Conservation (phyloP, 2,113 vertebrate species). For the Holacanthus passer region DNA sequence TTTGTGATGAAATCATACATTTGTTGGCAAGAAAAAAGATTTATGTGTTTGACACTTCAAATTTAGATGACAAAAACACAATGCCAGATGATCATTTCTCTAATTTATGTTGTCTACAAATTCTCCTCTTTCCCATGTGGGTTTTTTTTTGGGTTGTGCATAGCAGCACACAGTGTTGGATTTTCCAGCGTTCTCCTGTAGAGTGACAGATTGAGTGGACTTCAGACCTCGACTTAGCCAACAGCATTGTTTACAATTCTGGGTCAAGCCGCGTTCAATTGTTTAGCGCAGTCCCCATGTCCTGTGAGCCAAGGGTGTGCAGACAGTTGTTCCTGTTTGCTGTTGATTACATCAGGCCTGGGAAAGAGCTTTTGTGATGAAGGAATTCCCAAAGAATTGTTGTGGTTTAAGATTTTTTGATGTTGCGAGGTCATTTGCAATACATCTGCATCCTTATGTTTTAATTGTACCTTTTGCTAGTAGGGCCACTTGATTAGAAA, state of each 20-base stretch:
- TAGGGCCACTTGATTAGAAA: not conserved
- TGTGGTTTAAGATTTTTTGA: not conserved
- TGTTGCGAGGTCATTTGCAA: not conserved
- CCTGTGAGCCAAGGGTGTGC: conserved; percentile 49
- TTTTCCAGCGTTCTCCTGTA: conserved; percentile 34
- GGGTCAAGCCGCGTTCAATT: conserved; percentile 65
- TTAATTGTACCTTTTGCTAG: not conserved
- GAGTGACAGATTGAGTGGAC: conserved; percentile 54
- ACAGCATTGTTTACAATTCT: conserved; percentile 72
- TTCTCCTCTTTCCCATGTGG: not conserved
- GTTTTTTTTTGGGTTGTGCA: not conserved
- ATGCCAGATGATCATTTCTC: not conserved
- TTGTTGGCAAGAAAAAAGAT: not conserved
- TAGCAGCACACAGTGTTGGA: conserved; percentile 14
- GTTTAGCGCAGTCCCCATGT: conserved; percentile 43
- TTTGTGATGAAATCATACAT: conserved; percentile 29
- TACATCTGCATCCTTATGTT: not conserved
- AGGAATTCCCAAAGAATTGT: conserved; percentile 35
- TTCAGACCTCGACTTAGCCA: conserved; percentile 71
- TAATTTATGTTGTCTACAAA: not conserved
- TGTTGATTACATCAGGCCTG: conserved; percentile 27
- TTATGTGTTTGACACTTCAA: not conserved
- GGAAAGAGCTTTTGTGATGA: conserved; percentile 35
- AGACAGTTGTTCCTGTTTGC: conserved; percentile 53
- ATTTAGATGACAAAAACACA: not conserved